Evolutionary conservation across 2,888 invertebrate genomes (phyloP), one percentile per base, ranked within the genome.

Genomic region (Pterostichus madidus): DNA sequence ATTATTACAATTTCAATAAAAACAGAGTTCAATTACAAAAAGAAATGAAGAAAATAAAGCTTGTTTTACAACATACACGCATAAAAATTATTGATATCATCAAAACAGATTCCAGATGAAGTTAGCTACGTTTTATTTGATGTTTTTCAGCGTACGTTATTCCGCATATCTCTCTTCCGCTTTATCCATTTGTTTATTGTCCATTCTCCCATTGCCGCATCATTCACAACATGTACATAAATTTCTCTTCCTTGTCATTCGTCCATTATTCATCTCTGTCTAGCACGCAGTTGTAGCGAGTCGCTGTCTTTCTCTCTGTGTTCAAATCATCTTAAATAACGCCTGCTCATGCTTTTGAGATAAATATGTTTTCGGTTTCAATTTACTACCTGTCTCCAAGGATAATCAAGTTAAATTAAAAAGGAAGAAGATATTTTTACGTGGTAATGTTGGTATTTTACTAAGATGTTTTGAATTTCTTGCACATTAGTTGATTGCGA

Each of bases 151-250:
- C 49, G 5, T n/a, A 2, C 5, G 10, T 39, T 10, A 5, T 15
- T 44, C 10, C 15, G 10, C 13, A 5, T 80, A 52, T 68, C 68
- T 17, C 39, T 80, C 68, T 44, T 17, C 35, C n/a, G 53, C 73
- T 56, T 78, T 56, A 59, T 61, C 59, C 78, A 13, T 78, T 73
- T 80, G 73, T 80, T 80, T 80, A 80, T 80, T 73, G 80, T 52
- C 73, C 56, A 44, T 80, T 80, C 80, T 56, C 56, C 53, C 80
- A 80, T 80, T 80, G 52, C 71, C 80, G 52, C 56, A 52, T 53
- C 71, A 53, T 80, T 80, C 80, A 73, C 80, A 80, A 80, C 71
- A 80, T 17, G 80, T 71, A 80, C 71, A 80, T 80, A 80, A 80
- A 80, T 73, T 80, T 80, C 52, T 56, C 80, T 80, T 71, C n/a